phyloP scores from a whole-genome alignment of 2,797 vertebrate species.

The Spheniscus humboldti region DNA sequence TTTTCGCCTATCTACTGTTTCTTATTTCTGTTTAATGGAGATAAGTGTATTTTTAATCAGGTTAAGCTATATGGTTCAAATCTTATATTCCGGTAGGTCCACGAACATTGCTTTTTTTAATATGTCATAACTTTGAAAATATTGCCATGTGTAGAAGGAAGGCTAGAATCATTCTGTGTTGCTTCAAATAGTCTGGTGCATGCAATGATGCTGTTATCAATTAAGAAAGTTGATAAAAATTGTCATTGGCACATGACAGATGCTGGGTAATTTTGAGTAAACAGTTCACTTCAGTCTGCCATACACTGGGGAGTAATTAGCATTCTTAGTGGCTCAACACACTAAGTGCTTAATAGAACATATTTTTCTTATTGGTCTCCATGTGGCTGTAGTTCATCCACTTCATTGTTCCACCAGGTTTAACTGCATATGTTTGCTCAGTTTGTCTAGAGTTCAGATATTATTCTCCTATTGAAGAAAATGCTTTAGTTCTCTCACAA shows the following conservation, averaged over 20 bases:
- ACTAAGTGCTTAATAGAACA: background rate
- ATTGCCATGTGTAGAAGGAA: background rate
- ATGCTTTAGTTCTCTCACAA: background rate
- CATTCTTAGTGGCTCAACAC: background rate
- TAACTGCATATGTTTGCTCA: background rate
- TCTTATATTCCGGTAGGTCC: background rate
- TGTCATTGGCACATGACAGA: background rate
- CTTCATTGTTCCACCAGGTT: background rate
- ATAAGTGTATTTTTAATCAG: background rate
- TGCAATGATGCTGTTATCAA: background rate
- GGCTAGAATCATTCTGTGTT: background rate
- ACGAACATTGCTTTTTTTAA: background rate
- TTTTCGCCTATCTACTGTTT: background rate
- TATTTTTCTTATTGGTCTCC: background rate
- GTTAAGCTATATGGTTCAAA: background rate
- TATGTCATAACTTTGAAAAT: background rate
- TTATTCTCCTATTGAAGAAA: background rate
- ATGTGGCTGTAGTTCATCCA: background rate
- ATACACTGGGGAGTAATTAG: background rate
- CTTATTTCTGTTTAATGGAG: background rate
- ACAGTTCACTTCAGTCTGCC: background rate
- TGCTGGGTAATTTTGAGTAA: background rate
- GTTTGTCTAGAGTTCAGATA: background rate
- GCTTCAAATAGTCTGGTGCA: background rate
- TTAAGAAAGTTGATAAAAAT: background rate